These are phyloP conservation scores for Phataginus tetradactyla DNA, from an alignment of 2,797 vertebrate genomes.

Conservation along the genomic window DNA sequence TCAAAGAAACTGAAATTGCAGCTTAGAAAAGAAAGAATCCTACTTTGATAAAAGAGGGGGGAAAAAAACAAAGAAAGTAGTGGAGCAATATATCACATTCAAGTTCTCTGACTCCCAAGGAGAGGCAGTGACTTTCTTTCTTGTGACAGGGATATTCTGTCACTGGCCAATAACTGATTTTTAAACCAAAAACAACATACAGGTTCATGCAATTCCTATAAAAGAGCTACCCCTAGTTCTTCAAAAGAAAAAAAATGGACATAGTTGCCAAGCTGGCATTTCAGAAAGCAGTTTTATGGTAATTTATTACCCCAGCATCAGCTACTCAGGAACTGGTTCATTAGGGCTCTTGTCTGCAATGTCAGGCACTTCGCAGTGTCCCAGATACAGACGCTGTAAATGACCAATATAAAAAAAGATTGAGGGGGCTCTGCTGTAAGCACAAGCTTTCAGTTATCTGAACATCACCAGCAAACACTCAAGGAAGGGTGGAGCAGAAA, in stretches of 20 bases:
- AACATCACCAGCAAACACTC: not conserved
- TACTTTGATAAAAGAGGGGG: not conserved
- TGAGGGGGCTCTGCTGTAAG: not conserved
- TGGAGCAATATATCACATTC: not conserved
- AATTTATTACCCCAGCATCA: slow-evolving; percentile 41
- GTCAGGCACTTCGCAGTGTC: not conserved
- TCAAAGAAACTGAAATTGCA: slow-evolving; percentile 19
- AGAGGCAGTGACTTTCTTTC: not conserved
- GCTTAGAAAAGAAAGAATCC: slow-evolving; percentile 9
- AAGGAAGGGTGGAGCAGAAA: not conserved
- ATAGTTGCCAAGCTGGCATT: not conserved
- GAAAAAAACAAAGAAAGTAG: not conserved
- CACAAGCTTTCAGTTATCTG: not conserved
- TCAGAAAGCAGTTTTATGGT: slow-evolving; percentile 41
- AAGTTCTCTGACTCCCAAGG: not conserved
- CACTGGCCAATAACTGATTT: not conserved
- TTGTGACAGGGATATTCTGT: not conserved
- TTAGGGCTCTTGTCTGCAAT: slow-evolving; percentile 24
- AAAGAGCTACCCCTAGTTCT: not conserved
- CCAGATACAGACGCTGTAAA: not conserved
- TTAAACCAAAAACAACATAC: not conserved
- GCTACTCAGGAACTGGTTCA: slow-evolving; percentile 37
- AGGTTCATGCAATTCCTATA: not conserved
- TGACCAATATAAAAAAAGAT: not conserved
- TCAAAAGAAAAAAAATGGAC: not conserved